Evolutionary conservation across 2,888 invertebrate genomes (phyloP).

Genomic region (Cryptus viduatorius): DNA sequence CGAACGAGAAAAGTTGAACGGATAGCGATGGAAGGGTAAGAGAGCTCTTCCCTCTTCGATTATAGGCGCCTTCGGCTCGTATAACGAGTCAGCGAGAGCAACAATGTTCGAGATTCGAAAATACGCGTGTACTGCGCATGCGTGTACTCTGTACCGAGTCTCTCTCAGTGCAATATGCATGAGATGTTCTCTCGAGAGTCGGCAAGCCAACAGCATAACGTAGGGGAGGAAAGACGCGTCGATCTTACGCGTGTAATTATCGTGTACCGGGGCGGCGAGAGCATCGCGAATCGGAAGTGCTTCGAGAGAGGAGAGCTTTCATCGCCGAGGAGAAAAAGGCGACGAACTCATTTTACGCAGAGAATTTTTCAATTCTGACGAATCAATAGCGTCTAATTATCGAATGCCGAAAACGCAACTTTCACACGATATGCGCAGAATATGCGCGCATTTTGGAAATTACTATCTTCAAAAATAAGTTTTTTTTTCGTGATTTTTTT

Average conservation of each 20-base stretch:
- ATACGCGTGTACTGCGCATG: not conserved
- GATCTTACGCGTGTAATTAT: conserved; percentile 37
- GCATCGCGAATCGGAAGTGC: not conserved
- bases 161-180: not conserved
- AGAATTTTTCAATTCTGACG: no score
- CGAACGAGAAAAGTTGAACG: conserved; percentile 32
- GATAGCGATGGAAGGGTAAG: conserved; percentile 30
- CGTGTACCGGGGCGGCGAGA: not conserved
- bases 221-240: not conserved
- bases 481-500: no score
- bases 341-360: not conserved
- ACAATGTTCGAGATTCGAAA: conserved; percentile 36
- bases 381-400: no score
- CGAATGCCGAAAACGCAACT: no score
- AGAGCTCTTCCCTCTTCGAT: conserved; percentile 53
- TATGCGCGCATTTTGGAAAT: no score
- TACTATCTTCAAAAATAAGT: no score
- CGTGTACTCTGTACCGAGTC: not conserved
- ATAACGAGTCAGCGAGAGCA: conserved; percentile 50
- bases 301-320: not conserved
- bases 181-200: not conserved
- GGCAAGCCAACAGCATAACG: not conserved
- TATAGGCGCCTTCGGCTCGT: conserved; percentile 69
- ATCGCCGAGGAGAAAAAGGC: not conserved
- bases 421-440: no score